Evolutionary conservation across 2,888 invertebrate species (phyloP), one percentile per base, ranked within the genome.

Genomic region (Tiliacea aurago): DNA sequence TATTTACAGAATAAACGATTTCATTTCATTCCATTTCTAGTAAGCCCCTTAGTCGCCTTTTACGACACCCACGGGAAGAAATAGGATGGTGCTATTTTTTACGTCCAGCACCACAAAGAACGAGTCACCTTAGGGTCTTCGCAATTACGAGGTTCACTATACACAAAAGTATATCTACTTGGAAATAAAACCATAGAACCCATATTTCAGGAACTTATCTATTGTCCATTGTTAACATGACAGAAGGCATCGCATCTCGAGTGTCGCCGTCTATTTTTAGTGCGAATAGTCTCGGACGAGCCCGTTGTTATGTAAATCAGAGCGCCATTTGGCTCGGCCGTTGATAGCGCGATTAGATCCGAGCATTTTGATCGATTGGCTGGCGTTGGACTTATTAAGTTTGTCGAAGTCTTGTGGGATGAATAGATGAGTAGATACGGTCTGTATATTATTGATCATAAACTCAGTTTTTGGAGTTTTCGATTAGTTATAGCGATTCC

Each of bases 231-330:
- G n/a, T 33, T 13, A 3, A 37, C 58, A 66, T 51, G 62, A 58
- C 74, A 80, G 65, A 83, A 66, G 43, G 41, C 61, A 53, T 13
- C 33, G 41, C 10, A 15, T 43, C 33, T 49, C 11, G 47, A 70
- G 64, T 68, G 67, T 73, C 59, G 37, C 59, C 49, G 68, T 58
- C 76, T 69, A 81, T 84, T 81, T 81, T 71, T 53, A 65, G 70
- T 61, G 49, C 28, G 47, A 62, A 47, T 43, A 63, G 51, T 58
- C 64, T 63, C 70, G 55, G 53, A 58, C 51, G 49, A 43, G 66
- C 18, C 76, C 66, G 64, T 87, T 85, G 84, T 85, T 76, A 85
- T 87, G 85, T 73, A 85, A 83, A 85, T 85, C 73, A 9, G 56
- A 65, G 64, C 65, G 73, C 78, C 73, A 79, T 83, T 85, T 77